Percentiles rank a stretch among this genome's conserved stretches.
phyloP scores from a whole-genome alignment of 2,113 vertebrate genomes.

The Nycticryphes semicollaris region DNA sequence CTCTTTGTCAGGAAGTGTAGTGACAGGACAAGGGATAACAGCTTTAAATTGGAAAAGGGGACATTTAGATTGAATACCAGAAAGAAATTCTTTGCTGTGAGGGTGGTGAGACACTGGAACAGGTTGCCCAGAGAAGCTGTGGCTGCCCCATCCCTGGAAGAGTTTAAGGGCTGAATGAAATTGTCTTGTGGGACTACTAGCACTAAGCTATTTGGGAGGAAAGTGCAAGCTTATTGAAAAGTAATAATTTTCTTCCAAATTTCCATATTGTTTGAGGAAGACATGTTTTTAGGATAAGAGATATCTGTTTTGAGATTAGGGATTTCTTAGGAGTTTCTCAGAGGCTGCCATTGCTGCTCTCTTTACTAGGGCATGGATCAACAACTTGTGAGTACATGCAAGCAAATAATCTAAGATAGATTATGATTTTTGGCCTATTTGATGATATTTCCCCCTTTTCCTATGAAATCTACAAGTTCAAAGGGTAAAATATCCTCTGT shows the following conservation, averaged over 20 bases:
- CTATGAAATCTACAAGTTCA: not conserved
- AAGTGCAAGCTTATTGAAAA: not conserved
- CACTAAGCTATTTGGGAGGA: not conserved
- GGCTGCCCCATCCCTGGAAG: too few species aligned
- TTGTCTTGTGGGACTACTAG: not conserved
- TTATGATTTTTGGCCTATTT: not conserved
- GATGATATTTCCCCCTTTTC: not conserved
- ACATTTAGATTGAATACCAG: too few species aligned
- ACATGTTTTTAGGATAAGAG: not conserved
- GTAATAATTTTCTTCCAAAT: not conserved
- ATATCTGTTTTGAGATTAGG: not conserved
- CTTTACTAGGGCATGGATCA: not conserved
- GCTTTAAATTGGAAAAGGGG: too few species aligned
- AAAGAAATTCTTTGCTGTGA: too few species aligned
- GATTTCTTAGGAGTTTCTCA: not conserved
- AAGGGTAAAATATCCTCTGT: not conserved
- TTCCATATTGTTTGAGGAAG: not conserved
- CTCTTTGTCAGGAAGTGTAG: not conserved
- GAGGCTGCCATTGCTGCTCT: not conserved
- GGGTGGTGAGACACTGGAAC: too few species aligned
- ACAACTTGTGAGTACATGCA: rapidly evolving
- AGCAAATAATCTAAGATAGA: not conserved
- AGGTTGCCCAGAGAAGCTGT: too few species aligned
- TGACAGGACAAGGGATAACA: too few species aligned
- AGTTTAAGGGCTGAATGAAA: not conserved